phyloP scores from a whole-genome alignment of 1,140 invertebrate genomes.

The Myzus persicae region DNA sequence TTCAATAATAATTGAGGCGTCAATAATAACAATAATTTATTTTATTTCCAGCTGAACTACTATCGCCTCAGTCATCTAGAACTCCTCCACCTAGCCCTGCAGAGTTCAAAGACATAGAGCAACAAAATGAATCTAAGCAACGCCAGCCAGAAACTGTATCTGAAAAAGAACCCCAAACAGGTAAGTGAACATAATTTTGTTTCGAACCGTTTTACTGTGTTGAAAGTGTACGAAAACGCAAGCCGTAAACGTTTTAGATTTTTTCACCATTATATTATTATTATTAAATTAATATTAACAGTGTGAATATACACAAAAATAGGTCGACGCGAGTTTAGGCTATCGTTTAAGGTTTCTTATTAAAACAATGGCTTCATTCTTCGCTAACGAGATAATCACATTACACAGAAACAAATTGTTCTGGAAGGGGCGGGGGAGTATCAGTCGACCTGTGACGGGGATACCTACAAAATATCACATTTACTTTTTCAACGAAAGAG shows the following conservation, averaged over 20 bases:
- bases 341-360: conserved; percentile 51
- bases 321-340: conserved; percentile 46
- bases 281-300: conserved; percentile 13
- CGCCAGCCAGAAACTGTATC: neutral
- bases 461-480: conserved; percentile 27
- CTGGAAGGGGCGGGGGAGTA: neutral
- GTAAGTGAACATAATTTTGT: conserved; percentile 29
- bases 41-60: conserved; percentile 54
- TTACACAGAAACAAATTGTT: conserved; percentile 26
- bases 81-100: conserved; percentile 69
- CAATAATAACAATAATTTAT: neutral
- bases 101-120: conserved; percentile 65
- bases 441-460: neutral
- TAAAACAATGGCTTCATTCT: conserved; percentile 52
- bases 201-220: neutral
- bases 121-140: conserved; percentile 58
- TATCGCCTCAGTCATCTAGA: conserved; percentile 67
- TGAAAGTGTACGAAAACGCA: conserved; percentile 25
- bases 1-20: neutral
- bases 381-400: conserved; percentile 52
- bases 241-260: conserved; percentile 24
- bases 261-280: neutral
- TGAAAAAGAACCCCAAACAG: neutral
- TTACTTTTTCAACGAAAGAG: conserved; percentile 34
- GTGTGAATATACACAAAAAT: neutral